A percentile compares a stretch with the other conserved stretches of the same genome.
Conservation (phyloP, 2,888 invertebrate genomes). For the Zonitis immaculata region DNA sequence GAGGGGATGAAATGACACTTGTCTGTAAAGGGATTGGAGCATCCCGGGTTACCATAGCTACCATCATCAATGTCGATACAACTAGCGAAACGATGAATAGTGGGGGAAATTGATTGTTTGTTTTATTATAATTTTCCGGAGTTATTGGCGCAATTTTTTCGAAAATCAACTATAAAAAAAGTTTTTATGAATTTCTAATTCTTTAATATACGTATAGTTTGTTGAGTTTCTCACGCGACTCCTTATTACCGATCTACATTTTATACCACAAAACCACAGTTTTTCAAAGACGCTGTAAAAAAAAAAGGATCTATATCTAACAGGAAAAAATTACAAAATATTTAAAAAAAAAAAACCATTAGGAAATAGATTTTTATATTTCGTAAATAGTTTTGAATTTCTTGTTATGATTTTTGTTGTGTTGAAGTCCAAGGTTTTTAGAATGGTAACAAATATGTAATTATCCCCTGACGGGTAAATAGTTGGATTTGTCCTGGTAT, state of each 20-base stretch:
- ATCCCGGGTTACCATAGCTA: slow-evolving; percentile 34
- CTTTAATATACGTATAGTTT: too few relatives aligned
- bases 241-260: neutral
- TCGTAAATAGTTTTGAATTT: neutral
- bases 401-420: neutral
- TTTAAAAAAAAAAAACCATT: neutral
- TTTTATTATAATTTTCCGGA: slow-evolving; percentile 10
- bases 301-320: too few relatives aligned
- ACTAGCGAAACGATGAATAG: slow-evolving; percentile 6
- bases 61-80: slow-evolving; percentile 8
- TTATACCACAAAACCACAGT: neutral
- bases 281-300: too few relatives aligned
- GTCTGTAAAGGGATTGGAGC: slow-evolving; percentile 29
- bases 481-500: neutral
- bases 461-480: neutral
- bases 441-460: neutral
- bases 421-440: neutral
- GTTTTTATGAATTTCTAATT: too few relatives aligned
- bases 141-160: neutral
- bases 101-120: slow-evolving; percentile 14
- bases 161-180: too few relatives aligned
- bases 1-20: slow-evolving; percentile 25
- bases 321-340: too few relatives aligned
- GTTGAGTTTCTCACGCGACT: neutral
- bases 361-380: neutral